Conservation (phyloP, 1,140 invertebrate genomes). For the Bicyclus anynana region DNA sequence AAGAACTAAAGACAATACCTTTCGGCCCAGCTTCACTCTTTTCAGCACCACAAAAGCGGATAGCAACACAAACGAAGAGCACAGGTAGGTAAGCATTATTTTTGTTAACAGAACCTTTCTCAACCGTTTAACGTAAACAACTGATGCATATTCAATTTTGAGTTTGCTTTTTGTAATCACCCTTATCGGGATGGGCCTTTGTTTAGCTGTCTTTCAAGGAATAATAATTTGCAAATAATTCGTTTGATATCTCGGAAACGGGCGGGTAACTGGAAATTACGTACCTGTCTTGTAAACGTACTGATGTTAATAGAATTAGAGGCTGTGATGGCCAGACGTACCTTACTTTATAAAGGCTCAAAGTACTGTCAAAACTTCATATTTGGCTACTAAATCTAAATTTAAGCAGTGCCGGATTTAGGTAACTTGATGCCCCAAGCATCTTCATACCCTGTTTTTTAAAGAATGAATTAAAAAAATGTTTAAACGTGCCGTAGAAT, state of each 20-base stretch:
- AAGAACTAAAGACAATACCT: constrained; percentile 22
- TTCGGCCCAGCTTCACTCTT: constrained; percentile 32
- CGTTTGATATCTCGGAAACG: background rate
- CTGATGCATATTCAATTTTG: constrained; percentile 7
- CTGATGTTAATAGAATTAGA: no score
- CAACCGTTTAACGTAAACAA: background rate
- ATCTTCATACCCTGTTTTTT: no score
- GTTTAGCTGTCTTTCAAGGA: constrained; percentile 8
- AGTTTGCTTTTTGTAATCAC: constrained; percentile 9
- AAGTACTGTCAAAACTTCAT: no score
- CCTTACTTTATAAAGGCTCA: no score
- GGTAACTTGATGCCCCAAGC: no score
- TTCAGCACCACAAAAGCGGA: constrained; percentile 42
- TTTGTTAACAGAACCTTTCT: background rate
- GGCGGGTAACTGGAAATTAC: background rate
- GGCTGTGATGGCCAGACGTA: no score
- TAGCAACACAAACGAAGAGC: constrained; percentile 42
- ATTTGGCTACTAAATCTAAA: no score
- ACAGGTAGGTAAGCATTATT: constrained; percentile 44
- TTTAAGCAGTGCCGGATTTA: no score
- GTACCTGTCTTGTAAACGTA: background rate
- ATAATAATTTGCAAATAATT: constrained; percentile 1
- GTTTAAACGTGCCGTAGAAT: no score
- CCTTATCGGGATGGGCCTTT: constrained; percentile 12
- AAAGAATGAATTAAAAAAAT: no score